Base-by-base conservation (phyloP, 2,888 invertebrate genomes). In the Drosophila recens region DNA sequence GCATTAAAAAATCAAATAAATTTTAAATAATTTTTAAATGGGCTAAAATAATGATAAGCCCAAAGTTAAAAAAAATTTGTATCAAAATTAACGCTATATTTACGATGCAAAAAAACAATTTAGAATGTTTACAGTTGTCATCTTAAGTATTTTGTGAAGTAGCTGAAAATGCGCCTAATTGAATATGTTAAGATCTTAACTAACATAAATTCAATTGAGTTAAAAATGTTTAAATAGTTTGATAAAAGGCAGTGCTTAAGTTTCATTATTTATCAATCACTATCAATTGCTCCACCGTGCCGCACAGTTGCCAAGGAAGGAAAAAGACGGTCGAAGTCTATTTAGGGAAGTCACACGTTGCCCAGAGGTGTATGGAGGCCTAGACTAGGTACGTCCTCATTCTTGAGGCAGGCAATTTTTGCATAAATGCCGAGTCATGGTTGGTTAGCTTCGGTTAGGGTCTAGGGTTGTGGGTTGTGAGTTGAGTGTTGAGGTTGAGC, bases 341-440 rank as follows among this genome's bases (percentile, higher is more conserved):
- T 83, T 86, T 79, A 20, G 45, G 20, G 69, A 70, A 67, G 57
- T 30, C 52, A 61, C 62, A 36, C 42, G 13, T 59, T 42, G 67
- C 49, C 52, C 43, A 38, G 27, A 62, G 52, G 43, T 8, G 20
- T 20, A 17, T 43, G 49, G 15, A n/a, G 46, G 20, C 23, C 53
- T 57, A 49, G 59, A 67, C 23, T 58, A 27, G 38, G 45, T 17
- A 52, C 53, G 34, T 56, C 36, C 34, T 20, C 46, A 30, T 64
- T 59, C 64, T 57, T 73, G 51, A 56, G 67, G 66, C 52, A 75
- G 78, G 70, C 71, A 73, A 70, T 67, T 77, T 80, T 86, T 80
- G 83, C 87, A 86, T 86, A 87, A 83, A 73, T 68, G 72, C 61
- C 72, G 33, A 70, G 66, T 57, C 49, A 62, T 45, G 75, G 69